These are phyloP conservation scores for Enhydra lutris DNA, from an alignment of 2,113 vertebrate genomes.

Conservation along the genomic window DNA sequence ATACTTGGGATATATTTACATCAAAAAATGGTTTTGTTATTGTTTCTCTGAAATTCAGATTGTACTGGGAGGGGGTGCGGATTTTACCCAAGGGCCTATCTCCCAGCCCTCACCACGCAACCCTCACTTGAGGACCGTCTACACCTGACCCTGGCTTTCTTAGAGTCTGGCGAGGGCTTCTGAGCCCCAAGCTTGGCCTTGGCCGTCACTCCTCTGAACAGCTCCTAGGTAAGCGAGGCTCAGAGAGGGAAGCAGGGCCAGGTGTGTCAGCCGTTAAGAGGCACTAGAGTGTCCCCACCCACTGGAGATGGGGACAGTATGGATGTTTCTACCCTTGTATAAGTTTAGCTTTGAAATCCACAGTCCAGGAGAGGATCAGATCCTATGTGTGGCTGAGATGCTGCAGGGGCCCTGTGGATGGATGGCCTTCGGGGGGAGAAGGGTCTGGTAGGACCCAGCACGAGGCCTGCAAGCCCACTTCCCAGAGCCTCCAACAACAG, in stretches of 20 bases:
- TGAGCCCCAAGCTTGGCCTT: neutral
- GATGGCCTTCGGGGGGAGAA: no score
- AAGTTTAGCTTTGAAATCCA: neutral
- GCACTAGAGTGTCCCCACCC: no score
- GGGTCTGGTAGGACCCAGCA: neutral
- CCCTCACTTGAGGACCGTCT: neutral
- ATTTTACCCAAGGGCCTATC: neutral
- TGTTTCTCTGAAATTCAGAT: neutral
- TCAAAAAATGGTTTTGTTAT: neutral
- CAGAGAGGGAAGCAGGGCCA: neutral
- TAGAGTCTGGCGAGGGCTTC: neutral
- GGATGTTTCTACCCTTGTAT: accelerated
- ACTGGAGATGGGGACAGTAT: accelerated
- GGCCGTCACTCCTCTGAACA: neutral
- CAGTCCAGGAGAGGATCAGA: neutral
- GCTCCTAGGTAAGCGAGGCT: neutral
- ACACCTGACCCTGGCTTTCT: neutral
- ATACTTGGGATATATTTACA: neutral
- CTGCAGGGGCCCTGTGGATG: neutral
- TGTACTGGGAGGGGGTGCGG: neutral
- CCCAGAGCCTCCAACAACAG: neutral
- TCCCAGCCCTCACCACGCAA: accelerated
- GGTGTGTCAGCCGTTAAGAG: neutral
- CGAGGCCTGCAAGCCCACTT: accelerated
- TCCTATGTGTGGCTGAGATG: neutral